phyloP scores from a whole-genome alignment of 2,113 vertebrate species.

The Neoarius graeffei region DNA sequence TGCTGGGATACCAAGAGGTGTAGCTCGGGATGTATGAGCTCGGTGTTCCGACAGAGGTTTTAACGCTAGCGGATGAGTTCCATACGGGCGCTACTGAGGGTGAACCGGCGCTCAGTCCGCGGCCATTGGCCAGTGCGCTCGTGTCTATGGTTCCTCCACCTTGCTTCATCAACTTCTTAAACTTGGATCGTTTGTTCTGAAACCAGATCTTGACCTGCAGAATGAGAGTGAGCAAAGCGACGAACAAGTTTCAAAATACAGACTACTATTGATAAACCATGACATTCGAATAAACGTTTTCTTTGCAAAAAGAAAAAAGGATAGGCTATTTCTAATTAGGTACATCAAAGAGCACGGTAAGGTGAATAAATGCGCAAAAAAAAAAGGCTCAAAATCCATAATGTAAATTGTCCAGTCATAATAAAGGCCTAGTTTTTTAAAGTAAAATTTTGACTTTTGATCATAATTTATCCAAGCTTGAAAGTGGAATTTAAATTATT shows the following conservation, averaged over 20 bases:
- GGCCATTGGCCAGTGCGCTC: constrained; percentile 84
- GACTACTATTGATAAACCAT: neutral
- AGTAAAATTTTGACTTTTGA: neutral
- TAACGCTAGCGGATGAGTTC: constrained; percentile 88
- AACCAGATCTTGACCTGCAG: constrained; percentile 94
- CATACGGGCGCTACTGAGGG: constrained; percentile 90
- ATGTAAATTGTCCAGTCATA: neutral
- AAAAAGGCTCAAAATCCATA: too few species aligned
- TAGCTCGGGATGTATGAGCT: constrained; percentile 97
- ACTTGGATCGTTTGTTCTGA: constrained; percentile 96
- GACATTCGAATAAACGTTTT: neutral
- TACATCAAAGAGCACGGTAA: neutral
- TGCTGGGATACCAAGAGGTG: constrained; percentile 96
- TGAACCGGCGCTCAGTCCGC: constrained; percentile 86
- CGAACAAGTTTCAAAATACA: neutral
- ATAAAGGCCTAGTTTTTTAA: neutral
- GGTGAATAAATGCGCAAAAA: neutral
- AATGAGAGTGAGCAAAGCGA: constrained; percentile 26
- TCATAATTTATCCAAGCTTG: neutral
- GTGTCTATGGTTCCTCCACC: constrained; percentile 88
- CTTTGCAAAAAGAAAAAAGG: neutral
- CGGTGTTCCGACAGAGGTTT: constrained; percentile 83
- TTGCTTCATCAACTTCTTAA: constrained; percentile 95
- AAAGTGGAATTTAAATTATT: neutral
- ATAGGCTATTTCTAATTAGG: neutral